Evolutionary conservation across 2,113 vertebrate genomes (phyloP).

Genomic region (Phoenicopterus ruber): DNA sequence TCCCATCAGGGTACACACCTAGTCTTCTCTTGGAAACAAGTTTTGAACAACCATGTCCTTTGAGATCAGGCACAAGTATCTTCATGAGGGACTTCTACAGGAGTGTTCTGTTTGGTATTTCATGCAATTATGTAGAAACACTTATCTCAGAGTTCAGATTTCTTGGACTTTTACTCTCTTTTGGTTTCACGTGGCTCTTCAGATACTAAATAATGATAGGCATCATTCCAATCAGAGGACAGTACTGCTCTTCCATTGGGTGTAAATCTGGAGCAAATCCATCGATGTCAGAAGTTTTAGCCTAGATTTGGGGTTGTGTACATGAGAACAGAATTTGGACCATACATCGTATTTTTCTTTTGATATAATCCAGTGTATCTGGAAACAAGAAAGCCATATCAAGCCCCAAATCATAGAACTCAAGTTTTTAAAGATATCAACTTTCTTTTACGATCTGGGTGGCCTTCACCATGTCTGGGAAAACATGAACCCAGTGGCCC

Average conservation of each 20-base stretch:
- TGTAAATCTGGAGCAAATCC: slow-evolving; percentile 1
- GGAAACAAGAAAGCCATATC: slow-evolving; percentile 46
- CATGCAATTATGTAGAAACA: not conserved
- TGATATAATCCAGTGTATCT: slow-evolving; percentile 1
- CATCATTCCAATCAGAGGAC: not conserved
- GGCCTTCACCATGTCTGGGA: slow-evolving; percentile 52
- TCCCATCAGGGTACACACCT: not conserved
- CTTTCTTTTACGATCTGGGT: slow-evolving; percentile 53
- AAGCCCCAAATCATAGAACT: slow-evolving; percentile 24
- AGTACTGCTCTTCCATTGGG: not conserved
- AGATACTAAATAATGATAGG: not conserved
- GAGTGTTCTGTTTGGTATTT: not conserved
- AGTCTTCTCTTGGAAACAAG: not conserved
- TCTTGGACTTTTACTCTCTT: not conserved
- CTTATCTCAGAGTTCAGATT: not conserved
- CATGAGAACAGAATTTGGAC: not conserved
- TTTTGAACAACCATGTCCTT: not conserved
- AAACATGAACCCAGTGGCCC: slow-evolving; percentile 45
- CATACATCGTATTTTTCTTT: slow-evolving; percentile 19
- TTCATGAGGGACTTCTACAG: not conserved
- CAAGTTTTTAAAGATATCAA: slow-evolving; percentile 34
- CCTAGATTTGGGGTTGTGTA: slow-evolving; percentile 6
- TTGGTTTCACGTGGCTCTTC: not conserved
- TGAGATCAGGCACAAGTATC: not conserved
- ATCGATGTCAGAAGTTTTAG: not conserved